phyloP scores from a whole-genome alignment of 2,888 invertebrate species.

The Megamerina dolium region DNA sequence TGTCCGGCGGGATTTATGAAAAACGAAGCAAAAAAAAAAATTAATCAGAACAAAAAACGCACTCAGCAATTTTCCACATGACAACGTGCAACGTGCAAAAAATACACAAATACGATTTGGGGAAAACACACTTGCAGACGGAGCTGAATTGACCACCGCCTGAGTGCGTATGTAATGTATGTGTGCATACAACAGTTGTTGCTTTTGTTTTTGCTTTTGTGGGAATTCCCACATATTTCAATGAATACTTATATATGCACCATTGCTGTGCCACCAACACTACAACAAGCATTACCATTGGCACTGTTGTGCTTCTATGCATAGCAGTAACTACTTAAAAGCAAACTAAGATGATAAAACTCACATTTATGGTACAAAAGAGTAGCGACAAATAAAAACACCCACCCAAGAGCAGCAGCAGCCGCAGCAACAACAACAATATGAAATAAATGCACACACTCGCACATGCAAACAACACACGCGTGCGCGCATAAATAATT shows the following conservation, averaged over 20 bases:
- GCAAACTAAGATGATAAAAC: no score
- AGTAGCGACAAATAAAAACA: conserved; percentile 15
- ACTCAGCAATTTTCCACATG: conserved; percentile 36
- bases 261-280: no score
- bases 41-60: conserved; percentile 14
- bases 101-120: conserved; percentile 14
- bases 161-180: no score
- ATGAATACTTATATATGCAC: no score
- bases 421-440: conserved; percentile 3
- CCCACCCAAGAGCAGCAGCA: conserved; percentile 9
- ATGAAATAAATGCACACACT: no score
- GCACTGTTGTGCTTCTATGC: no score
- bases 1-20: conserved; percentile 18
- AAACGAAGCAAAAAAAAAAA: conserved; percentile 13
- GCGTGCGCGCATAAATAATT: conserved; percentile 22
- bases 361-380: no score
- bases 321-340: no score
- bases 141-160: no score
- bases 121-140: conserved; percentile 20
- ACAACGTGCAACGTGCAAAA: conserved; percentile 13
- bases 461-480: no score
- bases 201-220: neutral
- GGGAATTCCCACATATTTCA: neutral
- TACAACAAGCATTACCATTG: no score
- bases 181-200: conserved; percentile 2